phyloP scores from a whole-genome alignment of 2,888 invertebrate genomes.

The Stenolophus ochropezus region DNA sequence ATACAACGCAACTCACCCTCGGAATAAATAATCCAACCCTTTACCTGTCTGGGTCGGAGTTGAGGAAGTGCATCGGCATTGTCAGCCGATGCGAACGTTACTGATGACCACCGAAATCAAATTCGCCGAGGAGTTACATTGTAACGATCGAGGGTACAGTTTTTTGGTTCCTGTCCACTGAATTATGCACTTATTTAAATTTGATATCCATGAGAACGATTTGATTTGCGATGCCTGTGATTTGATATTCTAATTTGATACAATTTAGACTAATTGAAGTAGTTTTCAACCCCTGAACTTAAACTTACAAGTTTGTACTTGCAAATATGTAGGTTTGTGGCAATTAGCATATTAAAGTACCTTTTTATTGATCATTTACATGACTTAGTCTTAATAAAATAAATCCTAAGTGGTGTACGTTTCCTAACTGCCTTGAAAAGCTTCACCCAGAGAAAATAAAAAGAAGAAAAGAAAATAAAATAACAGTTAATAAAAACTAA shows the following conservation, averaged over 20 bases:
- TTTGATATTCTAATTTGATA: neutral
- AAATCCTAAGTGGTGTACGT: too few relatives aligned
- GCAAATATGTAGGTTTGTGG: neutral
- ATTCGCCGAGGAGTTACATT: slow-evolving; percentile 28
- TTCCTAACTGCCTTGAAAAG: too few relatives aligned
- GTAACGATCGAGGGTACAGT: slow-evolving; percentile 38
- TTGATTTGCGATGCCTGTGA: neutral
- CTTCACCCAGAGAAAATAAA: too few relatives aligned
- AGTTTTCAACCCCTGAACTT: neutral
- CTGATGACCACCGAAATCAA: slow-evolving; percentile 48
- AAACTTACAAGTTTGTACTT: neutral
- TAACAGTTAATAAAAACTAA: too few relatives aligned
- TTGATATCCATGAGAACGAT: slow-evolving; percentile 19
- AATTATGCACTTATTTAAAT: slow-evolving; percentile 22
- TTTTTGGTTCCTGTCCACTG: slow-evolving; percentile 41
- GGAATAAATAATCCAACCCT: slow-evolving; percentile 49
- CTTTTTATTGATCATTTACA: too few relatives aligned
- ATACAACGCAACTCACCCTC: neutral
- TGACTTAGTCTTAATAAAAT: too few relatives aligned
- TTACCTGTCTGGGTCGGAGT: slow-evolving; percentile 27
- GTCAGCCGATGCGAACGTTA: slow-evolving; percentile 28
- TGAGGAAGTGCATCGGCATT: slow-evolving; percentile 17
- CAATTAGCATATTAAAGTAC: neutral
- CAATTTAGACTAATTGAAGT: neutral
- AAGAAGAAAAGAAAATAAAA: too few relatives aligned